Evolutionary conservation across 2,113 vertebrate species (phyloP), one percentile per base, ranked within the genome.

Genomic region (Scartelaos histophorus): DNA sequence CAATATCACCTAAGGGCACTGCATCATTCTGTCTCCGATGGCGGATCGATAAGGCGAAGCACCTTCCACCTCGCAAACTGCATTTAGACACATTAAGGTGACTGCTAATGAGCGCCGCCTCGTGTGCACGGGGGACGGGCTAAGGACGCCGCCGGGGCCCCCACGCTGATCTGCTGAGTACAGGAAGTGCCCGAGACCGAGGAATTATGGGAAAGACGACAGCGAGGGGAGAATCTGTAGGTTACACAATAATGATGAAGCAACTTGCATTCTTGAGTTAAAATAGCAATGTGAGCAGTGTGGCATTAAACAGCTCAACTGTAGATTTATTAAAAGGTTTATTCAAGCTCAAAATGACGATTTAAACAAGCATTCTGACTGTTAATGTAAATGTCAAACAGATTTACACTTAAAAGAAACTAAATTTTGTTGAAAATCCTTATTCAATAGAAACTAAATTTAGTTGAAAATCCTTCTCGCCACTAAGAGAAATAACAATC

Each of bases 31-130:
- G 75, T 64, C 82, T 82, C 92, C 90, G 82, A 92, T 92, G 86
- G 13, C 1, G 2, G 81, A 89, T 93, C 89, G 43, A 93, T 91
- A 87, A 74, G 72, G 68, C 78, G 85, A 88, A 85, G 83, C 91
- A 88, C 88, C 87, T 83, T 87, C 83, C 84, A 89, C 83, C 88
- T 83, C 69, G 5, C 85, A 75, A 76, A 86, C 87, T 89, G 77
- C 88, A 92, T 92, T 89, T 88, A 88, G 87, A 89, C 83, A 87
- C 87, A 87, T 90, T 87, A 92, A 91, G 86, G 89, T 88, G 90
- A 89, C 88, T 87, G 86, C 89, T 90, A 90, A 92, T 90, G 85
- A 91, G 88, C 66, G 21, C 66, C 57, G 4, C 16, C 66, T 73
- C 12, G 1, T 74, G 46, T 60, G 62, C 5, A 21, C 58, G 47